Conservation (phyloP, 2,113 vertebrate genomes). For the Rattus norvegicus region DNA sequence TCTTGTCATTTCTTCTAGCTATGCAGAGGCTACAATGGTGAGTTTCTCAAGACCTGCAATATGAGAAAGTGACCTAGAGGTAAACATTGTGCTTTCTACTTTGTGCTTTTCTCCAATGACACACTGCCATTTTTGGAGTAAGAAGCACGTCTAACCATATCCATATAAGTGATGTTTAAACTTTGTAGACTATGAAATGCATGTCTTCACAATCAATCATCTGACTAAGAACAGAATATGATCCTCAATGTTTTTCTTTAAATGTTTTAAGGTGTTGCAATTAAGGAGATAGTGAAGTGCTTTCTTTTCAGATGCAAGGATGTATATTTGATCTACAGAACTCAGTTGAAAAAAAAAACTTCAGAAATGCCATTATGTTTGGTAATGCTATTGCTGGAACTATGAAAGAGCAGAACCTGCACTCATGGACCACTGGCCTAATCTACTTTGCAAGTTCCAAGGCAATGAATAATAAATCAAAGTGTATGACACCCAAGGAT, state of each 20-base stretch:
- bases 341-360: not conserved
- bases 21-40: accelerated
- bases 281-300: not conserved
- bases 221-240: not conserved
- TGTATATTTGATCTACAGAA: not conserved
- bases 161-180: not conserved
- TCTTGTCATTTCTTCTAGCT: not conserved
- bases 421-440: not conserved
- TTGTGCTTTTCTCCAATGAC: not conserved
- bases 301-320: not conserved
- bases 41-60: accelerated
- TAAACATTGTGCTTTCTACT: not conserved
- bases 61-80: too few species aligned
- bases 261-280: not conserved
- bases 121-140: not conserved
- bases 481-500: not conserved
- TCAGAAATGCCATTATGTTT: not conserved
- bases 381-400: not conserved
- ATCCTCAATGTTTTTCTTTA: not conserved
- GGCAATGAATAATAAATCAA: not conserved
- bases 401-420: not conserved
- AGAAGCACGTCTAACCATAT: not conserved
- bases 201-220: not conserved
- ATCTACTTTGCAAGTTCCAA: not conserved
- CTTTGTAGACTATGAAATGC: not conserved